These are phyloP conservation scores for Netta rufina DNA, from an alignment of 2,797 vertebrate genomes.

Conservation along the genomic window DNA sequence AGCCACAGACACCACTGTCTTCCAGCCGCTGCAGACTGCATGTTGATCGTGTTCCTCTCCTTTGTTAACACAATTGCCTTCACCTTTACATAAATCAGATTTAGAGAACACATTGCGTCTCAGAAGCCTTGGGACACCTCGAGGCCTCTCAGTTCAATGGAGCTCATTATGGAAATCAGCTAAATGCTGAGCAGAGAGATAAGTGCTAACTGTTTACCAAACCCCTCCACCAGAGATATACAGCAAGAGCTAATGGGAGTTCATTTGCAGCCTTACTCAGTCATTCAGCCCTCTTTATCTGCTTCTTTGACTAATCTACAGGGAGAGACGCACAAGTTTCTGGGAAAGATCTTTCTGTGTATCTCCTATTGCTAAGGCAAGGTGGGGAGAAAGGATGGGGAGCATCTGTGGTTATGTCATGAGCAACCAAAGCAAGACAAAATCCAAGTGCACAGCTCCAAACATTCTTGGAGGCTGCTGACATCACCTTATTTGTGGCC, in stretches of 20 bases:
- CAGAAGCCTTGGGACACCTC: constrained; percentile 73
- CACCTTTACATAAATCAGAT: constrained; percentile 76
- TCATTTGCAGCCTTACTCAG: constrained; percentile 64
- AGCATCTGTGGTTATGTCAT: neutral
- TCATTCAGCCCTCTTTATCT: constrained; percentile 70
- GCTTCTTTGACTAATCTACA: constrained; percentile 51
- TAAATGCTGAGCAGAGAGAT: constrained; percentile 77
- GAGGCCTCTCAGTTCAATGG: constrained; percentile 76
- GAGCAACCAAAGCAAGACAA: neutral
- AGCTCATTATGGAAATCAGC: constrained; percentile 82
- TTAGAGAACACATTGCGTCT: constrained; percentile 65
- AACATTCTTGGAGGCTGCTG: neutral
- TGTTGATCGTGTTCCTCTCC: constrained; percentile 14
- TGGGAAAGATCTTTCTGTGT: neutral
- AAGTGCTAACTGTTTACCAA: constrained; percentile 75
- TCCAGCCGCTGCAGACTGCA: neutral
- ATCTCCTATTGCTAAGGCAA: neutral
- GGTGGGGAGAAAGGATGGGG: neutral
- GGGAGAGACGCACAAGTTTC: neutral
- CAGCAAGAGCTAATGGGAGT: constrained; percentile 66
- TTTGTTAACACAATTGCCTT: constrained; percentile 67
- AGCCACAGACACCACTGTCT: neutral
- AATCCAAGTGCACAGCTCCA: neutral
- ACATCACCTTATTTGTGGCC: neutral
- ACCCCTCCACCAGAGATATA: constrained; percentile 57